Conservation (phyloP, 2,888 invertebrate species). For the Ceratothoa steindachneri region DNA sequence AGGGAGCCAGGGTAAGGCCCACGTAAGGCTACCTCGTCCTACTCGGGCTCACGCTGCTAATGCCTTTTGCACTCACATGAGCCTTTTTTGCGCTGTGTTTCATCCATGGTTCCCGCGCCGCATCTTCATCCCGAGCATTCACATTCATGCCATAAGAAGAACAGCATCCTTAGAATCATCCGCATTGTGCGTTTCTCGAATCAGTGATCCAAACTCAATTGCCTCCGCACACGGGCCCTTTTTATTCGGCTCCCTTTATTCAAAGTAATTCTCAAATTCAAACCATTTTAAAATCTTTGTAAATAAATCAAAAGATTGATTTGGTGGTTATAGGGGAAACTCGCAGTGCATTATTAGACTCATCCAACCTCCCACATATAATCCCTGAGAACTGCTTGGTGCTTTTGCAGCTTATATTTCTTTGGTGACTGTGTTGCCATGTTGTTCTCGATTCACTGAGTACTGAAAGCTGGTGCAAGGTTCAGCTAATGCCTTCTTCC, state of each 20-base stretch:
- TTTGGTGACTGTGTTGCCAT: conserved; percentile 7
- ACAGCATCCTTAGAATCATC: not conserved
- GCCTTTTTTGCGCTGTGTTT: not conserved
- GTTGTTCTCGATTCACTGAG: not conserved
- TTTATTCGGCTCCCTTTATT: no score
- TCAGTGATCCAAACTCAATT: no score
- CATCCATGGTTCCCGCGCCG: not conserved
- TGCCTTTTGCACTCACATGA: not conserved
- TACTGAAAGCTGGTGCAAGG: conserved; percentile 4
- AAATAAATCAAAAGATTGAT: no score
- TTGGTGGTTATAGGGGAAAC: no score
- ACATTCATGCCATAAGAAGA: not conserved
- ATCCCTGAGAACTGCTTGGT: conserved; percentile 1
- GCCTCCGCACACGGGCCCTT: no score
- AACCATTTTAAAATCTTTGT: no score
- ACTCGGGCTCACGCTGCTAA: not conserved
- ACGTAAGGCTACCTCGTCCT: not conserved
- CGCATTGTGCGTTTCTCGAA: not conserved
- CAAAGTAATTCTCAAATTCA: no score
- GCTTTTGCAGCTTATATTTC: conserved; percentile 9
- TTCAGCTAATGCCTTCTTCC: conserved; percentile 7
- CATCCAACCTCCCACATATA: not conserved
- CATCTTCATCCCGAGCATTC: not conserved
- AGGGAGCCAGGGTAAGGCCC: conserved; percentile 11
- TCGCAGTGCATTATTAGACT: not conserved